Base-by-base conservation (phyloP, 2,888 invertebrate species). In the Eupithecia exiguata region DNA sequence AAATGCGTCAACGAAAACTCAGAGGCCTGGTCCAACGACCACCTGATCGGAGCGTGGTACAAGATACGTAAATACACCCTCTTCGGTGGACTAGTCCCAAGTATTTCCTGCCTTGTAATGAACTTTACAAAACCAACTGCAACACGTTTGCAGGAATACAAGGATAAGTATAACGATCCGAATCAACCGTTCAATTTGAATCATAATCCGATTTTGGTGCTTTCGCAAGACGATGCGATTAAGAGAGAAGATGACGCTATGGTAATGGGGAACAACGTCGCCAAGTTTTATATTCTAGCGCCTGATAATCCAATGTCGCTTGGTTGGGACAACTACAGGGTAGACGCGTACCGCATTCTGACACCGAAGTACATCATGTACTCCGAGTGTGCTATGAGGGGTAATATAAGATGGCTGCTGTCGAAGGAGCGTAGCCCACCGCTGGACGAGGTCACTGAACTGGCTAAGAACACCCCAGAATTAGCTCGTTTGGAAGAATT, bases 1-100 rank as follows among this genome's bases (percentile, higher is more conserved):
- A 38, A 12, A 4, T 65, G 65, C n/a, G 3, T 65, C 38, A 36
- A 21, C 14, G 65, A 65, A 12, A 65, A 65, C 40, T 36, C 65
- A 0, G 65, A 43, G 16, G 38, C 61, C 25, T 69, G 25, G 43
- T 69, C 58, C 46, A 21, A 12, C 10, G 49, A 53, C n/a, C 21
- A 16, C 40, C 38, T 69, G 10, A 18, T 21, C 5, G 30, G 35
- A 25, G 38, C 30, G n/a, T 62, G 38, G 38, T 69, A 68, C 68
- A 68, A 14, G 18, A 46, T 49, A 18, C 68, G 65, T 10, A 1
- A 65, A 65, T 65, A 21, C 65, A 21, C 10, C 5, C 6, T 65
- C 12, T 65, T 65, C 36, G 65, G 65, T 38, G 65, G 65, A 65
- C 65, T 65, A 21, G 21, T 65, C 16, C 65, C 65, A n/a, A 65